Conservation (phyloP, 2,113 vertebrate genomes). For the Oreochromis aureus region DNA sequence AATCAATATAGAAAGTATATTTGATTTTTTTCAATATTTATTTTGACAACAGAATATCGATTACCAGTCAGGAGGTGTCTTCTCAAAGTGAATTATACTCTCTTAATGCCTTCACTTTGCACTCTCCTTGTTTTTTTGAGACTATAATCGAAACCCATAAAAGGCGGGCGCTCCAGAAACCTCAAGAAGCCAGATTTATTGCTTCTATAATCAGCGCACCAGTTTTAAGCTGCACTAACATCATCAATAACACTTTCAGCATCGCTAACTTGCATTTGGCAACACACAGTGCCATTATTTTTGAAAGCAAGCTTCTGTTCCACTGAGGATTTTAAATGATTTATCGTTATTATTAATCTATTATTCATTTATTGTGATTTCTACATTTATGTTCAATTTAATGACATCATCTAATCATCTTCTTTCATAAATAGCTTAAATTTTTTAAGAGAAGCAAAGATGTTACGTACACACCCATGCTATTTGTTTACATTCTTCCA, state of each 20-base stretch:
- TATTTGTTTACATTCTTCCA: neutral
- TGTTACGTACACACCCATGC: neutral
- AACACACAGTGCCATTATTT: neutral
- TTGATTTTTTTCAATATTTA: neutral
- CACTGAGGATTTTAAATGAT: fast-evolving
- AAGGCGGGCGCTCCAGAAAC: neutral
- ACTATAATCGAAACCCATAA: neutral
- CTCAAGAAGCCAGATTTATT: neutral
- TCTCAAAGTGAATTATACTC: neutral
- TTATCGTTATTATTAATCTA: fast-evolving
- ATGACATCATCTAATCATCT: neutral
- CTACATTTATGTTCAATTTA: neutral
- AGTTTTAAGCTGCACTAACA: neutral
- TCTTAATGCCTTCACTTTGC: neutral
- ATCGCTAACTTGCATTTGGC: neutral
- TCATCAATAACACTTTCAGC: neutral
- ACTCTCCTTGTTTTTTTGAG: neutral
- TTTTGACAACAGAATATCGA: neutral
- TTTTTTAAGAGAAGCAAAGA: fast-evolving
- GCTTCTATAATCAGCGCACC: neutral
- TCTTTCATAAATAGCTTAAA: neutral
- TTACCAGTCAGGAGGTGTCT: neutral
- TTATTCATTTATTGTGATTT: neutral
- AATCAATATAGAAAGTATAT: neutral
- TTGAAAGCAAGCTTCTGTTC: neutral